Evolutionary conservation across 2,797 vertebrate species (phyloP).

Genomic region (Sebastes taczanowskii): DNA sequence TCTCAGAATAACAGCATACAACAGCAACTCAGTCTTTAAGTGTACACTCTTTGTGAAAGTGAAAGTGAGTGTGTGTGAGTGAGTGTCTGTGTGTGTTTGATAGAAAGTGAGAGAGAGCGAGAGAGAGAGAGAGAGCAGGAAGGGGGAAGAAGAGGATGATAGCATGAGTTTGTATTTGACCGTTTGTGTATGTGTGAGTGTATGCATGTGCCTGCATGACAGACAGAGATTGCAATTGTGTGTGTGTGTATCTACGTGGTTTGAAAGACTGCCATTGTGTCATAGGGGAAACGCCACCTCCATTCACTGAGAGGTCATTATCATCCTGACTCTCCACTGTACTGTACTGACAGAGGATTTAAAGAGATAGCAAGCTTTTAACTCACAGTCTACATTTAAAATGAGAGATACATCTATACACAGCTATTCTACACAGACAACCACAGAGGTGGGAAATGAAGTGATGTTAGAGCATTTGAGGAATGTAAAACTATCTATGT

Average conservation of each 20-base stretch:
- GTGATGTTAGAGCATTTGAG: background rate
- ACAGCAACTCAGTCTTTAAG: constrained; percentile 65
- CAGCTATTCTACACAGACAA: background rate
- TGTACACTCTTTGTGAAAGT: constrained; percentile 61
- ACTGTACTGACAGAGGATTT: constrained; percentile 43
- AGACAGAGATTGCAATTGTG: constrained; percentile 55
- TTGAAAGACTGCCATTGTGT: constrained; percentile 72
- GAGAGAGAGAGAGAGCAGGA: background rate
- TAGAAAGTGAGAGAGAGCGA: background rate
- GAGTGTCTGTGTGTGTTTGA: background rate
- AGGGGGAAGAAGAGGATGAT: constrained; percentile 21
- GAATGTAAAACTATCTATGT: background rate
- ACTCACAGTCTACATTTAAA: background rate
- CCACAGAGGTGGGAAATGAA: background rate
- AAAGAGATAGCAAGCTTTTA: constrained; percentile 43
- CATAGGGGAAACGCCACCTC: constrained; percentile 68
- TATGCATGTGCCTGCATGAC: constrained; percentile 42
- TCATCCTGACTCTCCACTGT: constrained; percentile 54
- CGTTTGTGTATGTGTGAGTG: constrained; percentile 15
- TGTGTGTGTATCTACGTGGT: constrained; percentile 17
- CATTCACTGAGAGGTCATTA: constrained; percentile 69
- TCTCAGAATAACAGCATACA: constrained; percentile 53
- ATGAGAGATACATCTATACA: background rate
- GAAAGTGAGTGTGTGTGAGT: background rate
- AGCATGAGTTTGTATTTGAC: constrained; percentile 41